Conservation (phyloP, 2,888 invertebrate genomes). For the Monopis laevigella region DNA sequence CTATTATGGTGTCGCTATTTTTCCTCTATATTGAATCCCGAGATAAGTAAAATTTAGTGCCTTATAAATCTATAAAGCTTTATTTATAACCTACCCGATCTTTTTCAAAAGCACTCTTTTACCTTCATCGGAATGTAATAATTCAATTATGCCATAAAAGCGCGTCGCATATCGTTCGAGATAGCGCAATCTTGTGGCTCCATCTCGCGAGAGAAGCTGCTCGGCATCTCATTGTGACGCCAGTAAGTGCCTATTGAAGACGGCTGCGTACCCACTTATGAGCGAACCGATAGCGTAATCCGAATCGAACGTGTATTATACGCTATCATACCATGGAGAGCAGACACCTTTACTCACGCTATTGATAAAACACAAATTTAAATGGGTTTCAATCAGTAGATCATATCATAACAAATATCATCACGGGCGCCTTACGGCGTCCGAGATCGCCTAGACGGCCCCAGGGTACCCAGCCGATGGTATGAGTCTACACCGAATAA, state of each 20-base stretch:
- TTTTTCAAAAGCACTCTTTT: slow-evolving; percentile 9
- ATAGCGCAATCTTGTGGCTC: slow-evolving; percentile 47
- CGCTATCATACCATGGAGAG: slow-evolving; percentile 25
- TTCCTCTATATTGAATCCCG: too few species aligned
- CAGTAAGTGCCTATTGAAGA: slow-evolving; percentile 55
- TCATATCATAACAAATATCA: too few species aligned
- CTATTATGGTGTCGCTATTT: too few species aligned
- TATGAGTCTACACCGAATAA: too few species aligned
- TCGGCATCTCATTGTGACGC: slow-evolving; percentile 49
- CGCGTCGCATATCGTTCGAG: slow-evolving; percentile 42
- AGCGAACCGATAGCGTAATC: slow-evolving; percentile 54
- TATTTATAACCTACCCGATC: slow-evolving; percentile 2
- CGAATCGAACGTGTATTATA: slow-evolving; percentile 41
- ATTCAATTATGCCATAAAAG: slow-evolving; percentile 52
- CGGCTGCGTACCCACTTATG: slow-evolving; percentile 47
- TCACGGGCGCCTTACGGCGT: too few species aligned
- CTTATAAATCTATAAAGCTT: neutral
- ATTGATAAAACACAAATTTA: too few species aligned
- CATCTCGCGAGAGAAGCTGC: slow-evolving; percentile 48
- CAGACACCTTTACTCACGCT: slow-evolving; percentile 30
- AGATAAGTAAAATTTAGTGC: neutral
- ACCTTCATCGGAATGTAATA: slow-evolving; percentile 31
- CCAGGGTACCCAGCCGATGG: too few species aligned
- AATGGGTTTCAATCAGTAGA: too few species aligned
- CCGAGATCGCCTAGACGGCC: too few species aligned